Percentiles rank a stretch among this genome's conserved stretches.
phyloP scores from a whole-genome alignment of 2,113 vertebrate species.

The Nymphicus hollandicus region DNA sequence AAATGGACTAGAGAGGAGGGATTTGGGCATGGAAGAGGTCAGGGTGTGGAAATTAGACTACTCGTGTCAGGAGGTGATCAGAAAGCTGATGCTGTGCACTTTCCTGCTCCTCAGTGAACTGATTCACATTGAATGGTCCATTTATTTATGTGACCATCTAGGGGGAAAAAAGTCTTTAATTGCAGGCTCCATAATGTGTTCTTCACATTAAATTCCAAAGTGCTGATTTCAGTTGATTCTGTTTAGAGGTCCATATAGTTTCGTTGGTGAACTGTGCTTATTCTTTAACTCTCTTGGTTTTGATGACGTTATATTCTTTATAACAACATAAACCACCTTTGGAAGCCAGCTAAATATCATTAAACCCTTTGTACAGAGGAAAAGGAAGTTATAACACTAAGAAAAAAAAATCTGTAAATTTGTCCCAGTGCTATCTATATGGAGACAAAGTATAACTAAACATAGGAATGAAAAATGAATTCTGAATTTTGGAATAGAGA shows the following conservation, averaged over 20 bases:
- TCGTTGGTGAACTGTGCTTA: slow-evolving; percentile 10
- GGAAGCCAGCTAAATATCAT: neutral
- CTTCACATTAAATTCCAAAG: slow-evolving; percentile 67
- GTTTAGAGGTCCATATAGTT: slow-evolving; percentile 65
- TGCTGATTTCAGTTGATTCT: slow-evolving; percentile 66
- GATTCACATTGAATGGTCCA: slow-evolving; percentile 64
- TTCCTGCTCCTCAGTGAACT: slow-evolving; percentile 57
- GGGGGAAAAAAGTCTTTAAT: slow-evolving; percentile 66
- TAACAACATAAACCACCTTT: neutral
- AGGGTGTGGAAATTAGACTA: neutral
- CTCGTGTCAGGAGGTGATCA: neutral
- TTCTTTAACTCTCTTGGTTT: slow-evolving; percentile 14
- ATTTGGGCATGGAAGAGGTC: slow-evolving; percentile 3
- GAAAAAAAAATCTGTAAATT: neutral
- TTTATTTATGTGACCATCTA: slow-evolving; percentile 71
- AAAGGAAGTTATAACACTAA: neutral
- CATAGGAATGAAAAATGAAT: neutral
- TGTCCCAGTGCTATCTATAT: neutral
- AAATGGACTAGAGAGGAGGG: slow-evolving; percentile 7
- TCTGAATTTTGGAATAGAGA: neutral
- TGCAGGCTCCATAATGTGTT: slow-evolving; percentile 64
- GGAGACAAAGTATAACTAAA: neutral
- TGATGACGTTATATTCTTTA: neutral
- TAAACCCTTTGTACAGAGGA: neutral
- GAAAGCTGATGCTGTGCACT: slow-evolving; percentile 48